These are phyloP conservation scores for Leptopilina syphax DNA, from an alignment of 2,888 invertebrate species.

Conservation along the genomic window DNA sequence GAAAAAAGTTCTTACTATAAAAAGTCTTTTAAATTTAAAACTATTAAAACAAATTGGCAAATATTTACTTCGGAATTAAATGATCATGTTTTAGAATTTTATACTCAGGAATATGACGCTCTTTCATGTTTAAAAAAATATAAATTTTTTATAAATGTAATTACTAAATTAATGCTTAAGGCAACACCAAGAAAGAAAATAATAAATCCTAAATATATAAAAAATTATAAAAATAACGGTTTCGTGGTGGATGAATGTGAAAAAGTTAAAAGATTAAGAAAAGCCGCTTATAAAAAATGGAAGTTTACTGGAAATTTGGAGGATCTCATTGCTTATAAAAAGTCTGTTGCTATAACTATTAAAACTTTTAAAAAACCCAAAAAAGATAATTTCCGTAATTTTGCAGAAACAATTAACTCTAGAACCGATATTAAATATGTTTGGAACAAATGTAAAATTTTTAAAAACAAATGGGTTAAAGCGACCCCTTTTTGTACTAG, in stretches of 20 bases:
- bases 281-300: constrained; percentile 51
- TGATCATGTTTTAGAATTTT: neutral
- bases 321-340: neutral
- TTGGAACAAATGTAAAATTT: neutral
- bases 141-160: neutral
- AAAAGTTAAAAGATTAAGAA: constrained; percentile 46
- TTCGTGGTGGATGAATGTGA: constrained; percentile 53
- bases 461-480: neutral
- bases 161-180: neutral
- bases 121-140: neutral
- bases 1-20: neutral
- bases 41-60: neutral
- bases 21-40: neutral
- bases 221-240: neutral
- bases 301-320: neutral
- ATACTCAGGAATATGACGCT: neutral
- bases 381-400: neutral
- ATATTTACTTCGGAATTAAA: neutral
- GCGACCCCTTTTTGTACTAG: neutral
- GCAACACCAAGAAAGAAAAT: neutral
- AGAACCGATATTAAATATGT: neutral
- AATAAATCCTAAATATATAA: neutral
- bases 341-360: neutral
- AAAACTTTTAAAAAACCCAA: neutral
- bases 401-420: neutral